Evolutionary conservation across 1,140 invertebrate genomes (phyloP), one percentile per base, ranked within the genome.

Genomic region (Dolichoris vasculosae): DNA sequence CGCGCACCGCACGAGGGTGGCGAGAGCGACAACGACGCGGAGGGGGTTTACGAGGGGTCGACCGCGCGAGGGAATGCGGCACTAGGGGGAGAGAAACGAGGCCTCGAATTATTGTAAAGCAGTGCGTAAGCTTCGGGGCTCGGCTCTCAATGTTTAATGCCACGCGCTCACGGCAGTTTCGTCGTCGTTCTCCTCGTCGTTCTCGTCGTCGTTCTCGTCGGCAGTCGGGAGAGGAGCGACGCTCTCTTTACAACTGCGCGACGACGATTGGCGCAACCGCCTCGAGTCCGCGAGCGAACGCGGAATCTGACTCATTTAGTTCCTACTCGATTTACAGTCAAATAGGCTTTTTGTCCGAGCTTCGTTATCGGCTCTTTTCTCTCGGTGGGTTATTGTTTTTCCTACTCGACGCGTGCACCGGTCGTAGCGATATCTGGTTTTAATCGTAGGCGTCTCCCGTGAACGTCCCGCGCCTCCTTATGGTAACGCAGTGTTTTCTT

Each of bases 101-200:
- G 75, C 30, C 75, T 77, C 38, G 78, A 48, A 71, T 73, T 55
- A 82, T 82, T 71, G 67, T 51, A 69, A 71, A 71, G 80, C 80
- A 59, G 67, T 38, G 64, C 46, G 30, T 55, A 23, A 30, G 32
- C 48, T 40, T 20, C 78, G 35, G 35, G 26, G 51, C 30, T 35
- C n/a, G 4, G 64, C 78, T 46, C 38, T 30, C 20, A 51, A 51
- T 79, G 59, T 38, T 80, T 38, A 64, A 80, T 80, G 78, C 78
- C 17, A 20, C 46, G 2, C 46, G 30, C 48, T 7, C n/a, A n/a
- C n/a, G n/a, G n/a, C n/a, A n/a, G n/a, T n/a, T n/a, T n/a, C n/a
- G n/a, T n/a, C n/a, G n/a, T n/a, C n/a, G n/a, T n/a, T n/a, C n/a
- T n/a, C n/a, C n/a, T n/a, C n/a, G n/a, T n/a, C n/a, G n/a, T n/a